Conservation (phyloP, 2,113 vertebrate species). For the Percopsis transmontana region DNA sequence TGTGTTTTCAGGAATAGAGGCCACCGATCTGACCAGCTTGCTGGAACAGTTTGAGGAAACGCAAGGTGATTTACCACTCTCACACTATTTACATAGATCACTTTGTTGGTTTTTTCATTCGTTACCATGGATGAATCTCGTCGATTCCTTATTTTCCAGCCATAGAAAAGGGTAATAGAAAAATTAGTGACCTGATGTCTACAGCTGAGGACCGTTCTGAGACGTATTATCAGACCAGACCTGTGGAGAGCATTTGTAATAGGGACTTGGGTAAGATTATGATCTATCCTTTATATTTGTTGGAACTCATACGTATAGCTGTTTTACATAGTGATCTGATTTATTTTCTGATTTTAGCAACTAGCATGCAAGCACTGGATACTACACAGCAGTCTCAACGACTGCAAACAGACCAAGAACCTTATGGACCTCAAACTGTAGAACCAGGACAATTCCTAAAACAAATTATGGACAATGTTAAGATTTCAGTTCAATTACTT, state of each 20-base stretch:
- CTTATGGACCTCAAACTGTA: background rate
- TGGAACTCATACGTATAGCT: too few species aligned
- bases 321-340: too few species aligned
- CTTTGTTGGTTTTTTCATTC: background rate
- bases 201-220: conserved; percentile 63
- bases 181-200: conserved; percentile 16
- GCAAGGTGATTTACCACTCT: conserved; percentile 81
- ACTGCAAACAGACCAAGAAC: background rate
- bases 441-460: background rate
- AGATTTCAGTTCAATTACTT: background rate
- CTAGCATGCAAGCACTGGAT: background rate
- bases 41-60: conserved; percentile 95
- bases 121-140: conserved; percentile 7
- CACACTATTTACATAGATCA: background rate
- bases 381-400: background rate
- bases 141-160: conserved; percentile 76
- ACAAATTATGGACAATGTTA: conserved; percentile 6
- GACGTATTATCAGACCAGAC: conserved; percentile 13
- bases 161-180: conserved; percentile 75
- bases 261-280: background rate
- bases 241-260: conserved; percentile 17
- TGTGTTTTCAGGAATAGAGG: conserved; percentile 86
- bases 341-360: too few species aligned
- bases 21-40: conserved; percentile 90
- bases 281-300: too few species aligned